phyloP scores from a whole-genome alignment of 2,888 invertebrate genomes.

The Leucania comma region DNA sequence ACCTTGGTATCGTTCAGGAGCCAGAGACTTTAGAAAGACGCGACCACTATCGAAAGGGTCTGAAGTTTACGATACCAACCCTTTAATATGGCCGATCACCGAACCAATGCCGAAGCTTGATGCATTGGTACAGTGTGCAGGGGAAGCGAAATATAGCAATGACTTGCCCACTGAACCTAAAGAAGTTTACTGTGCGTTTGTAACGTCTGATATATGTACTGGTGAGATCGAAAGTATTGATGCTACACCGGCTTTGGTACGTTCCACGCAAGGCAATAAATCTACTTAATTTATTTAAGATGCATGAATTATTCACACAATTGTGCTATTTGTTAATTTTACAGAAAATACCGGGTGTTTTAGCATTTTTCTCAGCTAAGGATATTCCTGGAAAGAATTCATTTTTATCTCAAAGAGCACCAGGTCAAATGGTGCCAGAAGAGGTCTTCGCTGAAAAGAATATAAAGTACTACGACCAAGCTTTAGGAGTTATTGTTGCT shows the following conservation, averaged over 20 bases:
- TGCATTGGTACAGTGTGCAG: constrained; percentile 91
- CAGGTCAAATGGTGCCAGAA: constrained; percentile 73
- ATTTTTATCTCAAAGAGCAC: constrained; percentile 79
- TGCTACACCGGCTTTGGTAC: constrained; percentile 92
- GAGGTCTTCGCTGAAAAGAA: constrained; percentile 88
- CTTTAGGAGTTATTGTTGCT: constrained; percentile 93
- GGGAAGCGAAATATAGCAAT: constrained; percentile 92
- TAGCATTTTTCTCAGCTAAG: constrained; percentile 92
- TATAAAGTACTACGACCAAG: constrained; percentile 92
- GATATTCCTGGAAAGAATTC: constrained; percentile 93
- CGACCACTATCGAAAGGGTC: constrained; percentile 91
- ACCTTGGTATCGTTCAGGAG: constrained; percentile 88
- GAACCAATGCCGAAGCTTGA: constrained; percentile 93
- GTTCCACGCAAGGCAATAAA: not conserved
- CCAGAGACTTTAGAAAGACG: constrained; percentile 82
- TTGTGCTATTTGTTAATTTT: constrained; percentile 54
- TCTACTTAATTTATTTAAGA: not conserved
- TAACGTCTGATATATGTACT: constrained; percentile 87
- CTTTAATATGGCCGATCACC: constrained; percentile 92
- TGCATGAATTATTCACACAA: not conserved
- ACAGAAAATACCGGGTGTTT: constrained; percentile 92
- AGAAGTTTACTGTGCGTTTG: constrained; percentile 93
- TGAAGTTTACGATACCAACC: constrained; percentile 92
- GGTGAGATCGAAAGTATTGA: constrained; percentile 92
- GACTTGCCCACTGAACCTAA: constrained; percentile 91